Evolutionary conservation across 2,113 vertebrate genomes (phyloP).

Genomic region (Anser brachyrhynchus): DNA sequence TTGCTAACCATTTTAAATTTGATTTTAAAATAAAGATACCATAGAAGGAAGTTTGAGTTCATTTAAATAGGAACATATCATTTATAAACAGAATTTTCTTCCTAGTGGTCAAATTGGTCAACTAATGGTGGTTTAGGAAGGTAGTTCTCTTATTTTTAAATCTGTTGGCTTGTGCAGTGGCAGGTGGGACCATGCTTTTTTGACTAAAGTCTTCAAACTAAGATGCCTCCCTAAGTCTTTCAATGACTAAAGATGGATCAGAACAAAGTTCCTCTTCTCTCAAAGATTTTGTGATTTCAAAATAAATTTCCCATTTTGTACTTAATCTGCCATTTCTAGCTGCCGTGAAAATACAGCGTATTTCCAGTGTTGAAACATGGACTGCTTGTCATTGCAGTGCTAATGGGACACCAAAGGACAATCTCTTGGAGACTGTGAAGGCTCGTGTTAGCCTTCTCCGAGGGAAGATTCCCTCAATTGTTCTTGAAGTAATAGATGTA

Average conservation of each 20-base stretch:
- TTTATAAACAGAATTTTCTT: neutral
- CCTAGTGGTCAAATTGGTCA: neutral
- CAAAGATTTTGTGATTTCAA: neutral
- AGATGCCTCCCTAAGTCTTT: neutral
- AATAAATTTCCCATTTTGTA: neutral
- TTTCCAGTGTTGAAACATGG: neutral
- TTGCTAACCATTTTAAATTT: constrained; percentile 30
- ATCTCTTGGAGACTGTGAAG: neutral
- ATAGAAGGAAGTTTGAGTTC: neutral
- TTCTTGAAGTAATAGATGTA: neutral
- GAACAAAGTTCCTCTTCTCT: neutral
- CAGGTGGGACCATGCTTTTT: neutral
- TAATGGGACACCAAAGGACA: neutral
- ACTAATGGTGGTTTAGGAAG: neutral
- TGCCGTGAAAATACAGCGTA: neutral
- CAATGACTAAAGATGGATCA: neutral
- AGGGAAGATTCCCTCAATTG: neutral
- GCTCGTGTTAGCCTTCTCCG: neutral
- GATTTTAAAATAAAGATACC: constrained; percentile 49
- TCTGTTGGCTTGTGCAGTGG: neutral
- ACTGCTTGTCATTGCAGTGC: neutral
- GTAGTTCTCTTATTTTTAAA: neutral
- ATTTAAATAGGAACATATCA: neutral
- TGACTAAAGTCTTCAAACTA: neutral
- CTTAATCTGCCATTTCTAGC: neutral